Conservation (phyloP, 2,113 vertebrate genomes). For the Phrynosoma blainvillii region DNA sequence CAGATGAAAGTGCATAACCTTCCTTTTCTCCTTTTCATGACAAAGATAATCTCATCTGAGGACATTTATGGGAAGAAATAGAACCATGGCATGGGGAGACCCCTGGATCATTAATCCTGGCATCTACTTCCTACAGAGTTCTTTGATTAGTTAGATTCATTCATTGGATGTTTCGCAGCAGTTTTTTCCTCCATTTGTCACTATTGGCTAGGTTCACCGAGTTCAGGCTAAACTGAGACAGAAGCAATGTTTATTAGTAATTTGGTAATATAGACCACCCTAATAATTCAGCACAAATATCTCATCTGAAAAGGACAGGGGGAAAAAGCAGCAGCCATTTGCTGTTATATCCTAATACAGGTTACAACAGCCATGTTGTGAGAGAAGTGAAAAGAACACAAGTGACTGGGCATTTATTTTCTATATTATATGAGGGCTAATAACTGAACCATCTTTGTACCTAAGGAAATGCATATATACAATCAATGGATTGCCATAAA, state of each 20-base stretch:
- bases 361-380: constrained; percentile 71
- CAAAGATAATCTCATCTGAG: constrained; percentile 81
- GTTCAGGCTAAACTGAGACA: constrained; percentile 82
- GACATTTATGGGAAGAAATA: constrained; percentile 82
- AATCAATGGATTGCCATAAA: constrained; percentile 6
- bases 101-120: constrained; percentile 82
- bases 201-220: constrained; percentile 79
- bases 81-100: constrained; percentile 79
- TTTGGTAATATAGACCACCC: constrained; percentile 79
- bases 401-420: constrained; percentile 75
- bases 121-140: constrained; percentile 80
- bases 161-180: constrained; percentile 73
- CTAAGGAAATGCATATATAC: constrained; percentile 27
- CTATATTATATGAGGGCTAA: constrained; percentile 74
- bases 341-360: constrained; percentile 63
- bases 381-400: constrained; percentile 64
- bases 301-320: constrained; percentile 69
- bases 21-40: constrained; percentile 81
- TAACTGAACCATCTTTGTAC: constrained; percentile 64
- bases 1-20: constrained; percentile 79
- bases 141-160: constrained; percentile 83
- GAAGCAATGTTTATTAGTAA: constrained; percentile 85
- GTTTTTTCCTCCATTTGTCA: constrained; percentile 78
- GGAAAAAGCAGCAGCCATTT: neutral
- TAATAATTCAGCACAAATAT: constrained; percentile 83